Evolutionary conservation across 2,888 invertebrate species (phyloP).

Genomic region (Bibio marci): DNA sequence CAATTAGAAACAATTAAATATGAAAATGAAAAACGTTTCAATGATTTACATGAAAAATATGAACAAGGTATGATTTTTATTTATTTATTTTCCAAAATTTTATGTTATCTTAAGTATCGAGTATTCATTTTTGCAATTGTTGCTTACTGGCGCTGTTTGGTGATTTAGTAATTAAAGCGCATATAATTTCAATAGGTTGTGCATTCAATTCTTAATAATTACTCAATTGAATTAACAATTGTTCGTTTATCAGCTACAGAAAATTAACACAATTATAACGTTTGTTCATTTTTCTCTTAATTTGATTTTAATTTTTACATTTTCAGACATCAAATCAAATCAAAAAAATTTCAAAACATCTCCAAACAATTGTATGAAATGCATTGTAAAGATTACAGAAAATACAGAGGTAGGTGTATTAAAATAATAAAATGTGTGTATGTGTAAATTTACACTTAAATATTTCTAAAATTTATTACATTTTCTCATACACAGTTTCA

Average conservation of each 20-base stretch:
- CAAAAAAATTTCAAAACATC: constrained; percentile 4
- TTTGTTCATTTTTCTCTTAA: too few relatives aligned
- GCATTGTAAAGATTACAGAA: constrained; percentile 20
- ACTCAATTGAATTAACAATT: too few relatives aligned
- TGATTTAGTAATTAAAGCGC: too few relatives aligned
- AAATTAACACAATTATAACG: too few relatives aligned
- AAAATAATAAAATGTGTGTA: neutral
- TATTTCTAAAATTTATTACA: too few relatives aligned
- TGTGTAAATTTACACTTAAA: too few relatives aligned
- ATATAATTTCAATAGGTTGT: too few relatives aligned
- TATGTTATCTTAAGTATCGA: neutral
- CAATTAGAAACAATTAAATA: constrained; percentile 36
- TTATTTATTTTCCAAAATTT: neutral
- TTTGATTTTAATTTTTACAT: too few relatives aligned
- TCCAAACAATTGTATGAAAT: constrained; percentile 18
- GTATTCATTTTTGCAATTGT: neutral
- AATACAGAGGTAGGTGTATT: constrained; percentile 19
- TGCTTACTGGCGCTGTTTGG: constrained; percentile 13
- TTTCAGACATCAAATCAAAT: too few relatives aligned
- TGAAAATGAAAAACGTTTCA: constrained; percentile 20
- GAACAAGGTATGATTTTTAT: constrained; percentile 14
- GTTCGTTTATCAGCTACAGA: too few relatives aligned
- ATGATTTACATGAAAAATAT: constrained; percentile 16
- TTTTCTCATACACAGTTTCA: constrained; percentile 18
- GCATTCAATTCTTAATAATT: too few relatives aligned